Percentiles rank a stretch among this genome's conserved stretches.
phyloP scores from a whole-genome alignment of 2,888 invertebrate genomes.

The Nemapogon koenigi region DNA sequence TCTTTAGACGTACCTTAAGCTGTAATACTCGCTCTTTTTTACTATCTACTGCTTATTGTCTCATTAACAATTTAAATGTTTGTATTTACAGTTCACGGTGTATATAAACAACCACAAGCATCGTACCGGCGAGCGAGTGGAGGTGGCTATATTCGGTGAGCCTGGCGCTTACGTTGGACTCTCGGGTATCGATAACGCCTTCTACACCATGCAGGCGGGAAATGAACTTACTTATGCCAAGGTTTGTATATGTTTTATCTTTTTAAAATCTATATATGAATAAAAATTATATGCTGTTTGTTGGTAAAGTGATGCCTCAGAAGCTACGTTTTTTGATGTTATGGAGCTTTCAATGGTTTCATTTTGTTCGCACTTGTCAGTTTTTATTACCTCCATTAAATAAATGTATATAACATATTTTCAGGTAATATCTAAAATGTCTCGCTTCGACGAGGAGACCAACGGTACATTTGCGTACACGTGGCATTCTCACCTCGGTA shows the following conservation, averaged over 20 bases:
- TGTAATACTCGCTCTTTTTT: too few relatives aligned
- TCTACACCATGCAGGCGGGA: conserved; percentile 92
- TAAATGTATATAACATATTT: conserved; percentile 7
- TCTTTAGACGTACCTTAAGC: too few relatives aligned
- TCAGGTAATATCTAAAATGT: conserved; percentile 84
- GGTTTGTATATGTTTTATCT: conserved; percentile 34
- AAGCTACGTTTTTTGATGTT: too few relatives aligned
- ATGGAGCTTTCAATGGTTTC: too few relatives aligned
- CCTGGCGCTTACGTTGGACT: conserved; percentile 94
- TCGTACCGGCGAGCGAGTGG: conserved; percentile 90
- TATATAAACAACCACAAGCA: conserved; percentile 92
- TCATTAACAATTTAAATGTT: too few relatives aligned
- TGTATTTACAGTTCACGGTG: conserved; percentile 71
- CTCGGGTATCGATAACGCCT: conserved; percentile 87
- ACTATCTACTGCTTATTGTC: too few relatives aligned
- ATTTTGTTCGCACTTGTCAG: too few relatives aligned
- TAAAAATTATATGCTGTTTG: too few relatives aligned
- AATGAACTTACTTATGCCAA: conserved; percentile 89
- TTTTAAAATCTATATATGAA: too few relatives aligned
- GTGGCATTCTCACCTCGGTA: conserved; percentile 86
- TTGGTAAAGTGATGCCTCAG: too few relatives aligned
- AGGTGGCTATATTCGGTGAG: conserved; percentile 92
- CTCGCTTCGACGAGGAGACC: conserved; percentile 82
- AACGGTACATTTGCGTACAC: conserved; percentile 84
- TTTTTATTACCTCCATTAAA: too few relatives aligned